Evolutionary conservation across 2,113 vertebrate genomes (phyloP), one percentile per base, ranked within the genome.

Genomic region (Noturus placidus): DNA sequence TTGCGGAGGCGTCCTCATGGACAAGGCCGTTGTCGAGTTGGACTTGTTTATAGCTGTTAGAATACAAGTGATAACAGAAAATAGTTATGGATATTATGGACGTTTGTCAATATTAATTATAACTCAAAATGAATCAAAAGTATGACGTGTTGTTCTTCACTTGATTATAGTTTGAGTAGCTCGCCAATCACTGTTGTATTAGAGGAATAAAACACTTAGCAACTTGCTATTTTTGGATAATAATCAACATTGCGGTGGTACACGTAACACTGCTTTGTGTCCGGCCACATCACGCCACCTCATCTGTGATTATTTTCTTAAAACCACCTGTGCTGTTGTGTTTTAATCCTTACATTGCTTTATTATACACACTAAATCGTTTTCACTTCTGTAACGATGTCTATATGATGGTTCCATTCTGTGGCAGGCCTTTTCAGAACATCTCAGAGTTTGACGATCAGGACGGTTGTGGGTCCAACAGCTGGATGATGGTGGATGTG

Each of bases 401-500:
- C 4, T 52, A 4, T 52, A 6, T 82, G 78, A 57, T 69, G 5
- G 25, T 59, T 52, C 15, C 74, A 19, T 78, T 76, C 69, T 30
- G 19, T 85, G 76, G 9, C 81, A 96, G 95, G 11, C 94, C 95
- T 0, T 94, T 95, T 91, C 97, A 97, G 93, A 99, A 99, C 27
- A 96, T 99, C 82, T 99, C 97, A 0, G 98, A 98, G 90, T 99
- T 97, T 0, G 98, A 99, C 0, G 98, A 98, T 0, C 98, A 98
- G 92, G 98, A 99, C 0, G 97, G 97, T 0, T 99, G 98, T 35
- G 98, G 98, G 86, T 98, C 97, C 80, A 99, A 99, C 90, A 99
- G 98, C 95, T 99, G 98, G 98, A 99, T 96, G 90, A 97, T 98
- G 97, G 97, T 99, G 27, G 98, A 99, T 0, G 97, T 99, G 90